Evolutionary conservation across 2,113 vertebrate genomes (phyloP).

Genomic region (Gymnogyps californianus): DNA sequence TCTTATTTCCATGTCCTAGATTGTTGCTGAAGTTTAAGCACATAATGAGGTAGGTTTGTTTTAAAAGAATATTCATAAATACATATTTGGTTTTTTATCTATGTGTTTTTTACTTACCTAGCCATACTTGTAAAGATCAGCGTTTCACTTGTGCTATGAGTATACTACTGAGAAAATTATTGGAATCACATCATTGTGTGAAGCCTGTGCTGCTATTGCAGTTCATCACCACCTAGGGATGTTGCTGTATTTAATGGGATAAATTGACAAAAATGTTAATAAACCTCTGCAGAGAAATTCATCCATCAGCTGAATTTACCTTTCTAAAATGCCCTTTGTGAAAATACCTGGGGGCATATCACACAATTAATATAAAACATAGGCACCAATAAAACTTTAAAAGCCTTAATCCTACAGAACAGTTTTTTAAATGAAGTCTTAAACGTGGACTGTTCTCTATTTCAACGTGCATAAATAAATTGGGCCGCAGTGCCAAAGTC

Average conservation of each 20-base stretch:
- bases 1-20: background rate
- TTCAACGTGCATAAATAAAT: conserved; percentile 1
- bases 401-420: background rate
- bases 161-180: conserved; percentile 40
- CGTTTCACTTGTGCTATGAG: background rate
- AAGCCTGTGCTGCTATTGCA: conserved; percentile 13
- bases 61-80: background rate
- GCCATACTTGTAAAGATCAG: background rate
- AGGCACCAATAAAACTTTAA: conserved; percentile 19
- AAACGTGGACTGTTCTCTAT: background rate
- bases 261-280: conserved; percentile 62
- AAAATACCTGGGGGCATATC: background rate
- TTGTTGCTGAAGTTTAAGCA: background rate
- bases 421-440: background rate
- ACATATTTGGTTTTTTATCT: background rate
- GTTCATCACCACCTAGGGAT: conserved; percentile 47
- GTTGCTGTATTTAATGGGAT: conserved; percentile 37
- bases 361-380: background rate
- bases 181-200: background rate
- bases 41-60: background rate
- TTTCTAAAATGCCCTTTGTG: conserved; percentile 46
- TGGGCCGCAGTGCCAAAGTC: background rate
- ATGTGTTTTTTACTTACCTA: background rate
- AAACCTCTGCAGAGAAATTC: conserved; percentile 57
- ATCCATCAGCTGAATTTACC: conserved; percentile 53